phyloP scores from a whole-genome alignment of 2,888 invertebrate species.

The Aspidiotus rigidus region DNA sequence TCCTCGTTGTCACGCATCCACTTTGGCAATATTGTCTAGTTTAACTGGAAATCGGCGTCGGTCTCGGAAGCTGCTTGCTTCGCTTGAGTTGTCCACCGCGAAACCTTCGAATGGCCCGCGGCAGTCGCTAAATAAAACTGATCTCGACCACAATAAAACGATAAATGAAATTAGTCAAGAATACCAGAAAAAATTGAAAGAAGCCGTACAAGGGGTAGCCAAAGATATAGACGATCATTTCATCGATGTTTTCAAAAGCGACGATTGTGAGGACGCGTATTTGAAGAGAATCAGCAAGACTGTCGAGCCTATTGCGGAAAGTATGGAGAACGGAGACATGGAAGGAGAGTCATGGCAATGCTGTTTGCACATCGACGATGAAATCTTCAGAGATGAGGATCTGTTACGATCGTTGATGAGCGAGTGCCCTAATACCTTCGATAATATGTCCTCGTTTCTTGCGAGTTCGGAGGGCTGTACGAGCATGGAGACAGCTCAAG shows the following conservation, averaged over 20 bases:
- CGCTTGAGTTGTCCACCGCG: not conserved
- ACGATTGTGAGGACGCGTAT: conserved; percentile 22
- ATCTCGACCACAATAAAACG: not conserved
- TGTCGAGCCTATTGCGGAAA: not conserved
- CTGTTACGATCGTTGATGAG: conserved; percentile 10
- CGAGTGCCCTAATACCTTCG: conserved; percentile 12
- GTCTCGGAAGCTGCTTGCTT: conserved; percentile 18
- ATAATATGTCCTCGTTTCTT: conserved; percentile 34
- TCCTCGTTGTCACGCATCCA: conserved; percentile 79
- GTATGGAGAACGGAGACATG: not conserved
- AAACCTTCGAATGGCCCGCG: not conserved
- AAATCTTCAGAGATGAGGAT: conserved; percentile 14
- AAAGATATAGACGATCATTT: conserved; percentile 27
- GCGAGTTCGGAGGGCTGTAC: conserved; percentile 35
- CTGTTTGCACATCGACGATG: conserved; percentile 23
- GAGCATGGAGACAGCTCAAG: conserved; percentile 34
- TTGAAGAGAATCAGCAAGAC: not conserved
- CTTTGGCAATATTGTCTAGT: conserved; percentile 55
- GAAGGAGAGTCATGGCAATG: not conserved
- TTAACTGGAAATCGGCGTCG: conserved; percentile 38
- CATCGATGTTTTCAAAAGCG: conserved; percentile 19
- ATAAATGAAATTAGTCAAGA: not conserved
- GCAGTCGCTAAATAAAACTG: not conserved
- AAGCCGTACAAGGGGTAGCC: conserved; percentile 16
- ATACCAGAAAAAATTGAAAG: conserved; percentile 15